Conservation (phyloP, 2,113 vertebrate species). For the Sisor rabdophorus region DNA sequence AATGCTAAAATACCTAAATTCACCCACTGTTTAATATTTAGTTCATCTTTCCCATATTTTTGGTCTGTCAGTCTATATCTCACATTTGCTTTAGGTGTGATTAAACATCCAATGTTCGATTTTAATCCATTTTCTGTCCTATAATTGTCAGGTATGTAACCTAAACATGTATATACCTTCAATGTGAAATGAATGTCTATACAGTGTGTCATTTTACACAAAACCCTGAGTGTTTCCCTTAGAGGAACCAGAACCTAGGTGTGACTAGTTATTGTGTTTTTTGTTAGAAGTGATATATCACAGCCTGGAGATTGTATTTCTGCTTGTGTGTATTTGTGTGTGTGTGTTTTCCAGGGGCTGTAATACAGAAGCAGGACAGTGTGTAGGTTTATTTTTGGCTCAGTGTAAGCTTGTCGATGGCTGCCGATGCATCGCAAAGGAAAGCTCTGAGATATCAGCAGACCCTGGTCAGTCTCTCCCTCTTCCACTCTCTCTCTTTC, state of each 20-base stretch:
- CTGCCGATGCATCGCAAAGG: constrained; percentile 79
- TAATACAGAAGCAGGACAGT: constrained; percentile 58
- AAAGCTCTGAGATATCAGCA: constrained; percentile 81
- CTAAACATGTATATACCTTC: not conserved
- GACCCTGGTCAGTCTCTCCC: constrained; percentile 76
- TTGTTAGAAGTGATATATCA: constrained; percentile 26
- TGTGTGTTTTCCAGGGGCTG: constrained; percentile 53
- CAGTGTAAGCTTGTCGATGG: constrained; percentile 80
- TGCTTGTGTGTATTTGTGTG: constrained; percentile 51
- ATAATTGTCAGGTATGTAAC: not conserved
- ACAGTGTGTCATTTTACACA: constrained; percentile 16
- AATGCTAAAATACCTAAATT: not conserved
- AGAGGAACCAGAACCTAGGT: constrained; percentile 14
- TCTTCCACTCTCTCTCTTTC: constrained; percentile 33
- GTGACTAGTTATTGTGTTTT: constrained; percentile 34
- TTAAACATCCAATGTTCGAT: not conserved
- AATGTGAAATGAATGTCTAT: not conserved
- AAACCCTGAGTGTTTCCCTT: constrained; percentile 1
- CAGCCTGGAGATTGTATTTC: constrained; percentile 15
- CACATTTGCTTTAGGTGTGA: not conserved
- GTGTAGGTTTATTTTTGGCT: constrained; percentile 73
- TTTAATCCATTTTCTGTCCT: constrained; percentile 3
- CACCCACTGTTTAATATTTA: not conserved
- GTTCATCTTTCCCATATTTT: constrained; percentile 29
- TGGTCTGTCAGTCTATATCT: constrained; percentile 6